Base-by-base conservation (phyloP, 2,888 invertebrate species). In the Cryptosula pallasiana region DNA sequence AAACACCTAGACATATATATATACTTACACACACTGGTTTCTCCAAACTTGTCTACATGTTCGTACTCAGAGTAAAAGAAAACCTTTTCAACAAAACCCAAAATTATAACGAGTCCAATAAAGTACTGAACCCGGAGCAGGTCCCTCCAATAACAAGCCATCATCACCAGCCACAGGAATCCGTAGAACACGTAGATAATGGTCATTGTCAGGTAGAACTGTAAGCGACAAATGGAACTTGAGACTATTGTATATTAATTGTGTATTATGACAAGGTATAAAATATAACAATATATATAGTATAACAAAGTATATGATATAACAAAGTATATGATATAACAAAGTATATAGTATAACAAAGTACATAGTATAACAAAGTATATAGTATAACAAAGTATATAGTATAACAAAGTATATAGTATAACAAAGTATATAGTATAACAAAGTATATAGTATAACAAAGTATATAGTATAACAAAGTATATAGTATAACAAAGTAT, bases 151-250 rank as follows among this genome's bases (percentile, higher is more conserved):
- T 93, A 93, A 77, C 91, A 86, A 78, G 91, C 92, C 72, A 93
- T 92, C 70, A 94, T 89, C 0, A 89, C 80, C 71, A 95, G 87
- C 96, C 96, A 96, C 45, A 89, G 88, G 0, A 92, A 81, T 35
- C 93, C 93, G 79, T 91, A 88, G n/a, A 91, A 82, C 0, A 93
- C 90, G 86, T 96, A 96, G 71, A 93, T 89, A 1, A 91, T 87
- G 80, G 94, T 95, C 94, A 95, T 94, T 55, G 90, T 88, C 35
- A 91, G 92, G 85, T 94, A 96, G 86, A 96, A 95, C 90, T 92
- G 84, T 13, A 85, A 82, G 72, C 55, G 73, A 76, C 75, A 69
- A 69, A 29, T 20, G 9, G 45, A 20, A 9, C 9, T 45, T 13
- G 45, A 45, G 45, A 13, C 5, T 5, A 25, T 55, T 5, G 5